Base-by-base conservation (phyloP, 37 sponge, comb jelly and placozoan genomes). In the Amphimedon queenslandica region DNA sequence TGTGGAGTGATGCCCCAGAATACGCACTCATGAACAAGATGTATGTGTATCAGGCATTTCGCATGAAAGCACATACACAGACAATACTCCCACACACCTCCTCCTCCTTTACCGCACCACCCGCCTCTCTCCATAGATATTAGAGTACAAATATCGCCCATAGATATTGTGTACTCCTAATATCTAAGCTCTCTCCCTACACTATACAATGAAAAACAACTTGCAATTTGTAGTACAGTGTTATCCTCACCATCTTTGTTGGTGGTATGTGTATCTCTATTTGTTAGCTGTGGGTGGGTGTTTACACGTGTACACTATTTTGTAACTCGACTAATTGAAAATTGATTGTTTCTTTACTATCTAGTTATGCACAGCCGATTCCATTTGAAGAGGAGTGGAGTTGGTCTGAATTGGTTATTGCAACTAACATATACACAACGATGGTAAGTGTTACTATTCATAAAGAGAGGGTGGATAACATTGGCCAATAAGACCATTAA, bases 1-100 rank as follows among this genome's bases (percentile, higher is more conserved):
- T 85, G 2, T 81, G 87, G 87, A 90, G 81, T 60, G 82, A 90
- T 77, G 82, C 91, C 0, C 84, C 89, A 0, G 84, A 88, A 55
- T 88, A 83, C 68, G 69, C 61, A 11, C 61, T 81, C 67, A 81
- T 87, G 40, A 81, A 87, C 63, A 42, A 75, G 0, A 81, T 87
- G 88, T 87, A 64, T 65, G 74, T 2, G 8, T 27, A 61, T 40
- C 61, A 55, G 13, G 3, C 41, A 5, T 58, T 25, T 4, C 40
- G 38, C 21, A 60, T 47, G 13, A 47, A 18, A 47, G 13, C 53
- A n/a, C n/a, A n/a, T n/a, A n/a, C n/a, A n/a, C n/a, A n/a, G n/a
- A n/a, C n/a, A n/a, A n/a, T n/a, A n/a, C n/a, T n/a, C n/a, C n/a
- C n/a, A n/a, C n/a, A n/a, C n/a, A n/a, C n/a, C n/a, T n/a, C n/a